Conservation (phyloP, 2,113 vertebrate genomes). For the Apteryx mantelli region DNA sequence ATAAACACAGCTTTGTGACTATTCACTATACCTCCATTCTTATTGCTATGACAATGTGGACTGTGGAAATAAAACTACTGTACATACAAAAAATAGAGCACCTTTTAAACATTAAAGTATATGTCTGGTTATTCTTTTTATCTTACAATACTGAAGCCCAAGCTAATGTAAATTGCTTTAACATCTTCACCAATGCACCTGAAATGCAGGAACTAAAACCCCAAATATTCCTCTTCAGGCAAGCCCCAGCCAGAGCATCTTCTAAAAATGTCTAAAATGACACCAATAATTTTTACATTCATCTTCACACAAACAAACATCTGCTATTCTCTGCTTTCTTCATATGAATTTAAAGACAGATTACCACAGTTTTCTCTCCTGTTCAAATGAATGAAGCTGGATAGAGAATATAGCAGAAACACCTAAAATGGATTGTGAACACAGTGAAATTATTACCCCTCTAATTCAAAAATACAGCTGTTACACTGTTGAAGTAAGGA, state of each 20-base stretch:
- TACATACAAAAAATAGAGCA: slow-evolving; percentile 90
- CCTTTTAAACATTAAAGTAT: slow-evolving; percentile 88
- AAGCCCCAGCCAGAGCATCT: slow-evolving; percentile 51
- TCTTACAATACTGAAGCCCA: slow-evolving; percentile 81
- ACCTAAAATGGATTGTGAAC: slow-evolving; percentile 69
- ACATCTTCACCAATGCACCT: slow-evolving; percentile 64
- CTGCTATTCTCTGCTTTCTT: slow-evolving; percentile 51
- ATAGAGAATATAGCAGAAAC: slow-evolving; percentile 55
- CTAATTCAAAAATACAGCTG: slow-evolving; percentile 34
- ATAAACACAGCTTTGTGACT: slow-evolving; percentile 81
- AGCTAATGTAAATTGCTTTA: slow-evolving; percentile 68
- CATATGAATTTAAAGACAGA: not conserved
- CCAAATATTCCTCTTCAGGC: slow-evolving; percentile 51
- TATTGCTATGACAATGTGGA: slow-evolving; percentile 95
- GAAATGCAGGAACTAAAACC: slow-evolving; percentile 56
- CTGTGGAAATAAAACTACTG: slow-evolving; percentile 88
- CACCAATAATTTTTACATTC: slow-evolving; percentile 84
- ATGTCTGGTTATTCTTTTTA: slow-evolving; percentile 80
- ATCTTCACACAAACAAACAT: slow-evolving; percentile 71
- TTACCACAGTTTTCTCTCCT: slow-evolving; percentile 34
- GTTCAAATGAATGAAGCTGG: slow-evolving; percentile 45
- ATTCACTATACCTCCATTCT: slow-evolving; percentile 81
- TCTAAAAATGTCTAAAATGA: slow-evolving; percentile 76
- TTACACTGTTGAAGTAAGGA: not conserved
- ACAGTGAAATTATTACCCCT: slow-evolving; percentile 52